Evolutionary conservation across 2,888 invertebrate species (phyloP).

Genomic region (Polia nebulosa): DNA sequence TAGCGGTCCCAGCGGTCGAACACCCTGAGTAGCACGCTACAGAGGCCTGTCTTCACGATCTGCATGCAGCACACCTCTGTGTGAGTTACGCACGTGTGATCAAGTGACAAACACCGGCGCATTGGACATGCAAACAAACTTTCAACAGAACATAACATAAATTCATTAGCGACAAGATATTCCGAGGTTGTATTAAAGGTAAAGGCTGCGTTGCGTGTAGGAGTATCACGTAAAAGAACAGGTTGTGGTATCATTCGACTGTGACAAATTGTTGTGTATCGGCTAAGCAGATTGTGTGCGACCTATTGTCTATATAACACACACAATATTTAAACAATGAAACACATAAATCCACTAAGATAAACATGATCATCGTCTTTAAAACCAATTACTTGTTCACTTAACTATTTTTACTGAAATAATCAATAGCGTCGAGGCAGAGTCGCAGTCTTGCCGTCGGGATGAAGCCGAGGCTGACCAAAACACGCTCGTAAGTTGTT

Average conservation of each 20-base stretch:
- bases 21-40: slow-evolving; percentile 90
- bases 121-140: slow-evolving; percentile 73
- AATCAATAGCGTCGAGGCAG: slow-evolving; percentile 92
- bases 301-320: slow-evolving; percentile 36
- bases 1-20: slow-evolving; percentile 93
- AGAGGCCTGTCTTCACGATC: slow-evolving; percentile 92
- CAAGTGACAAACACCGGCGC: slow-evolving; percentile 74
- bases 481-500: slow-evolving; percentile 91
- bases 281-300: slow-evolving; percentile 32
- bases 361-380: slow-evolving; percentile 17
- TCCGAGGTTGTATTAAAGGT: slow-evolving; percentile 29
- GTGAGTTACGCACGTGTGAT: slow-evolving; percentile 86
- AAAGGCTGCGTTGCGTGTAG: slow-evolving; percentile 53
- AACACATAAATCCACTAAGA: slow-evolving; percentile 43
- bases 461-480: slow-evolving; percentile 91
- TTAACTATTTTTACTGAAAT: slow-evolving; percentile 93
- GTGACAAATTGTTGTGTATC: slow-evolving; percentile 60
- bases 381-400: slow-evolving; percentile 65
- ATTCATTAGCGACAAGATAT: slow-evolving; percentile 58
- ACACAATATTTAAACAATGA: slow-evolving; percentile 38
- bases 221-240: slow-evolving; percentile 36
- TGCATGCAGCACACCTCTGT: slow-evolving; percentile 92
- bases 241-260: slow-evolving; percentile 56
- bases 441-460: slow-evolving; percentile 92
- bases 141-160: slow-evolving; percentile 66